Evolutionary conservation across 2,797 vertebrate species (phyloP), one percentile per base, ranked within the genome.

Genomic region (Lemur catta): DNA sequence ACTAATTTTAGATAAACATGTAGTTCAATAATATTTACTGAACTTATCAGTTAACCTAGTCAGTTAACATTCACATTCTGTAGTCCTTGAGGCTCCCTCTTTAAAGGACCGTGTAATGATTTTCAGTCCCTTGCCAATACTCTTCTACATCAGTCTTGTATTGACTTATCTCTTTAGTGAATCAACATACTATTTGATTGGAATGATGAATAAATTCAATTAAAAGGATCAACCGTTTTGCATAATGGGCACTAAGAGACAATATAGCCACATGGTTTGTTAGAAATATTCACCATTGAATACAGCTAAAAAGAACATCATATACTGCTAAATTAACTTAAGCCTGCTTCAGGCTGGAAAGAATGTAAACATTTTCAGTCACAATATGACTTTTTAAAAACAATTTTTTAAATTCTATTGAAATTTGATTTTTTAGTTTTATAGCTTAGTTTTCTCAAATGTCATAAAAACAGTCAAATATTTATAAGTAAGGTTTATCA

Each of bases 161-260:
- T 33, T 74, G 7, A 48, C 79, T 74, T 41, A 48, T 52, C 35
- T 61, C 48, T 59, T 76, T 90, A 86, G 41, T 78, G 43, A 88
- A 50, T 30, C 72, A 79, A 46, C 59, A 8, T 1, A 63, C 33
- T 57, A 59, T 71, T 89, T 61, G 41, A 88, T 48, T 91, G 24
- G 43, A 87, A 85, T 86, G 30, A 89, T 72, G 22, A 90, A 79
- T 57, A 92, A 75, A 84, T 90, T 93, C 35, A 92, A 26, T 48
- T 82, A 79, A 97, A 92, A 94, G 12, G 24, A 46, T 52, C 79
- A 93, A 69, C 15, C 8, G 57, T 38, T 69, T 69, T 81, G 14
- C 22, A 65, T 7, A 76, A 48, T 26, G 65, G 17, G 2, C 18
- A 84, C 41, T 63, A 57, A 76, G 28, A 71, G 80, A 61, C 30